Percentiles rank a stretch among this genome's conserved stretches.
Conservation (phyloP, 2,797 vertebrate genomes). For the Chiroxiphia lanceolata region DNA sequence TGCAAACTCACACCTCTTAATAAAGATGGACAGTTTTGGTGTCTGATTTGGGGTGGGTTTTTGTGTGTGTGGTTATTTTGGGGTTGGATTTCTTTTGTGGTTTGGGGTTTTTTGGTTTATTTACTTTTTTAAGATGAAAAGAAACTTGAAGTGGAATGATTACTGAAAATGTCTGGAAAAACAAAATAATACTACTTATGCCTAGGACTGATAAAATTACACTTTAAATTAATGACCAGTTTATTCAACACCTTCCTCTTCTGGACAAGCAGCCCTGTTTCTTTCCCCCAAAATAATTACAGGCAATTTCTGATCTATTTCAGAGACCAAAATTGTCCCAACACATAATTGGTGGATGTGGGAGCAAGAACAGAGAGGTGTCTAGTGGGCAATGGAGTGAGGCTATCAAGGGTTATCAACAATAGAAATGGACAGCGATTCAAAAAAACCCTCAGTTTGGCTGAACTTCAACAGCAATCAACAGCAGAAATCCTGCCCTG, state of each 20-base stretch:
- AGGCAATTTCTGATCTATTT: not conserved
- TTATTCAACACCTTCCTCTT: not conserved
- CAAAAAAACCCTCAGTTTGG: not conserved
- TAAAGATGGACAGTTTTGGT: not conserved
- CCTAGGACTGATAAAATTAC: not conserved
- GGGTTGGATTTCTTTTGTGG: not conserved
- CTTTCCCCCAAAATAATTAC: not conserved
- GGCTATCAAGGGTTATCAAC: not conserved
- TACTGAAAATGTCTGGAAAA: not conserved
- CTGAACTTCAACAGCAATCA: not conserved
- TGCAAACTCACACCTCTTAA: not conserved
- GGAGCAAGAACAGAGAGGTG: not conserved
- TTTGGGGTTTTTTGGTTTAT: not conserved
- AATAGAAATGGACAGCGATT: not conserved
- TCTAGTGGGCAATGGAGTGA: not conserved
- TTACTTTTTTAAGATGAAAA: not conserved
- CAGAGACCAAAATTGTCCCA: not conserved
- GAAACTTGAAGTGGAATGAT: not conserved
- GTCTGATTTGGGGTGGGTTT: fast-evolving
- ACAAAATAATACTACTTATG: not conserved
- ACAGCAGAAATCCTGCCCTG: not conserved
- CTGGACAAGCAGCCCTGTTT: not conserved
- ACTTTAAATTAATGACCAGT: not conserved
- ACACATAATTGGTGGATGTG: not conserved
- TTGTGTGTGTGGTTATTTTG: not conserved